Evolutionary conservation across 1,140 invertebrate genomes (phyloP), one percentile per base, ranked within the genome.

Genomic region (Drosophila pseudoobscura): DNA sequence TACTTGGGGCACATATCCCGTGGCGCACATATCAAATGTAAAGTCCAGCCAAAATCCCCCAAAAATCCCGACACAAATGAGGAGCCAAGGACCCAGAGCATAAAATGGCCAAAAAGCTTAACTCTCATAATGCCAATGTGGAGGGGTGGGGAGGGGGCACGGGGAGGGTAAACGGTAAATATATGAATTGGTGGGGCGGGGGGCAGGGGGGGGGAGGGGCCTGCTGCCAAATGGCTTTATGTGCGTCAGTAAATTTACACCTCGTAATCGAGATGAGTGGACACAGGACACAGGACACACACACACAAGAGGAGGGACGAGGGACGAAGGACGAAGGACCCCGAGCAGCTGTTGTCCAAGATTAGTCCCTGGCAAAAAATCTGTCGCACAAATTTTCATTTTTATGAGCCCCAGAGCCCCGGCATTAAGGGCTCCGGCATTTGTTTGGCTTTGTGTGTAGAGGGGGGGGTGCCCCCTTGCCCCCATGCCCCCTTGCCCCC

Each of bases 261-360:
- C 83, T 88, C 78, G 83, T 88, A 88, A 88, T 88, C 83, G 83
- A 88, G 82, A 87, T 88, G 82, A 87, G 82, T 87, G 82, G 75
- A 70, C 77, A 72, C 51, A 47, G 45, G 56, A 77, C 45, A 70
- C 61, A n/a, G n/a, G n/a, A n/a, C n/a, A 68, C 41, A 31, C 35
- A 45, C 43, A 66, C 31, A 35, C 31, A 39, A 45, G 43, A 26
- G 20, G 24, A 61, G 29, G 46, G 11, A 45, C 15, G 15, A 17
- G 1, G 17, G 17, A 17, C 17, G 43, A 63, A 62, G 31, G 68
- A 68, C 31, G 68, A 17, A 17, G 0, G 17, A 65, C 55, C 54
- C 61, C 41, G 64, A 80, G 74, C 80, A 85, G 77, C 82, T 85
- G 82, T 74, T 80, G 78, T 44, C 78, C 72, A 80, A 87, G 80